These are phyloP conservation scores for Sinella curviseta DNA, from an alignment of 1,140 invertebrate species.

Conservation along the genomic window DNA sequence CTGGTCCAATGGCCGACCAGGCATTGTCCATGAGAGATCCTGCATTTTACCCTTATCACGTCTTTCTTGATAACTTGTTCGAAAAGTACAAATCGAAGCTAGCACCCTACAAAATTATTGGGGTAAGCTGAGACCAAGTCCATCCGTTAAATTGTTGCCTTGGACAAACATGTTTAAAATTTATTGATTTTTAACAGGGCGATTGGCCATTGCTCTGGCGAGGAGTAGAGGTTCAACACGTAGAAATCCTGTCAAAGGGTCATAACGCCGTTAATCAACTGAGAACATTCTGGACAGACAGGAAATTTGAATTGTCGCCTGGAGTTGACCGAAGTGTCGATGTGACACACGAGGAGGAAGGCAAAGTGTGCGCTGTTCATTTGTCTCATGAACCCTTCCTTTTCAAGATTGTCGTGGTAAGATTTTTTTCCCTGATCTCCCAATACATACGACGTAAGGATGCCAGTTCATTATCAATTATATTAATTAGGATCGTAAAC, in stretches of 20 bases:
- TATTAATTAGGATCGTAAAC: constrained; percentile 20
- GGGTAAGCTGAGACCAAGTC: constrained; percentile 2
- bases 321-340: constrained; percentile 22
- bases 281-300: neutral
- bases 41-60: constrained; percentile 8
- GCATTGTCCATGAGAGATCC: constrained; percentile 5
- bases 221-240: neutral
- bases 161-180: neutral
- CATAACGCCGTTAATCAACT: neutral
- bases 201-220: neutral
- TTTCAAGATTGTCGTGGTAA: constrained; percentile 16
- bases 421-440: neutral
- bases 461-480: neutral
- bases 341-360: neutral
- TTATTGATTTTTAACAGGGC: neutral
- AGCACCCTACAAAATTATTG: constrained; percentile 5
- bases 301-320: neutral
- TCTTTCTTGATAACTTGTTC: neutral
- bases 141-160: neutral
- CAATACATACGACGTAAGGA: neutral
- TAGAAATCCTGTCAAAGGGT: constrained; percentile 1
- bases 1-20: neutral
- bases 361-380: constrained; percentile 7
- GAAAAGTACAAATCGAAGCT: constrained; percentile 2
- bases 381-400: constrained; percentile 23